Evolutionary conservation across 2,888 invertebrate genomes (phyloP), one percentile per base, ranked within the genome.

Genomic region (Congeria kusceri): DNA sequence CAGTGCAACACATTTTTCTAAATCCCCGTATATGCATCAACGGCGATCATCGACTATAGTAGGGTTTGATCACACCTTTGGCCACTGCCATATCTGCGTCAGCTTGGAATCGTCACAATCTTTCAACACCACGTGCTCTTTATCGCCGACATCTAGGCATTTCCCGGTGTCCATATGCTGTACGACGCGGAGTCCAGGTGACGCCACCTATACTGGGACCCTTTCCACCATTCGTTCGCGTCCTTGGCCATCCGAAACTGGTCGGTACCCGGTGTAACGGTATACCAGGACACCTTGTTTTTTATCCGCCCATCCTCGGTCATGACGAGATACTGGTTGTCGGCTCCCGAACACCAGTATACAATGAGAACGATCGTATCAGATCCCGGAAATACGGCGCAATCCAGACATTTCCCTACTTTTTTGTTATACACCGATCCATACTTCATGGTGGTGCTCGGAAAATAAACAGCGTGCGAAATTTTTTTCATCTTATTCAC

Each of bases 21-120:
- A n/a, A n/a, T n/a, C n/a, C n/a, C n/a, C n/a, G n/a, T n/a, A n/a
- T n/a, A n/a, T n/a, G n/a, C n/a, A n/a, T n/a, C 70, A 18, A 70
- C 63, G 20, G 53, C 62, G 18, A n/a, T 70, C 3, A 70, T 70
- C n/a, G 70, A 62, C 18, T 56, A 63, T 59, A 63, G 70, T 70
- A 57, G 46, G 46, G 46, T 44, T 44, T 18, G n/a, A n/a, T 39
- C 39, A 39, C 39, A 39, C 9, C 39, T 39, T 39, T 39, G 56
- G 49, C 70, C 70, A 70, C 13, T 70, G 56, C 70, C 70, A 70
- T 57, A 32, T 32, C 13, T 70, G 70, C 11, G 13, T 44, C 1
- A n/a, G 63, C 39, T 39, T 11, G 23, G 57, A 39, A 20, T n/a
- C 32, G 18, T 29, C 27, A 46, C 70, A 70, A 7, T 5, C 46